Percentiles rank a stretch among this genome's conserved stretches.
phyloP scores from a whole-genome alignment of 2,888 invertebrate genomes.

The Drosophila buzzatii region DNA sequence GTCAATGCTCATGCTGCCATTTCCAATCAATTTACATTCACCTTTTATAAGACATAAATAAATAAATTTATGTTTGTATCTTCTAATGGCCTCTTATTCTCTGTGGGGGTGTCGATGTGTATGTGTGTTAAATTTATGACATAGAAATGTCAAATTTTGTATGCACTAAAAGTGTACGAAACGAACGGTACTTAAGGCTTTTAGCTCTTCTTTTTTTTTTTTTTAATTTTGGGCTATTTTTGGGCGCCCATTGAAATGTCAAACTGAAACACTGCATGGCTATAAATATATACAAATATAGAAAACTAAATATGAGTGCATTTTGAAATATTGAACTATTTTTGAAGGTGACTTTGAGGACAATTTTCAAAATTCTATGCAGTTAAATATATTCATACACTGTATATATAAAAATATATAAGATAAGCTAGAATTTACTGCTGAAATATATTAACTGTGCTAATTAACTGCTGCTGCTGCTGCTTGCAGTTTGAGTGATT shows the following conservation, averaged over 20 bases:
- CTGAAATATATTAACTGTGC: not conserved
- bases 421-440: not conserved
- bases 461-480: constrained; percentile 8
- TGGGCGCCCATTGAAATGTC: constrained; percentile 31
- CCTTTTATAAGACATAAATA: constrained; percentile 45
- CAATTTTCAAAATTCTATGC: constrained; percentile 1
- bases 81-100: constrained; percentile 26
- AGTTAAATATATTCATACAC: too few relatives aligned
- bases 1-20: constrained; percentile 26
- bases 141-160: constrained; percentile 67
- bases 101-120: constrained; percentile 44
- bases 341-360: constrained; percentile 69
- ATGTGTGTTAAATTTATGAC: constrained; percentile 64
- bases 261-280: constrained; percentile 22
- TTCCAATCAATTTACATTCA: constrained; percentile 60
- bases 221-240: constrained; percentile 37
- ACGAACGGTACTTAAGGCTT: constrained; percentile 35
- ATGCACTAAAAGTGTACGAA: constrained; percentile 31
- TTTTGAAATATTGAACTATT: constrained; percentile 49
- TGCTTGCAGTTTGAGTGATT: constrained; percentile 5
- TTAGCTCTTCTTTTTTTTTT: not conserved
- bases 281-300: constrained; percentile 20
- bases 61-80: constrained; percentile 19
- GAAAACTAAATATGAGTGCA: constrained; percentile 13
- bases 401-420: not conserved